Base-by-base conservation (phyloP, 2,888 invertebrate species). In the Agrilus biguttatus region DNA sequence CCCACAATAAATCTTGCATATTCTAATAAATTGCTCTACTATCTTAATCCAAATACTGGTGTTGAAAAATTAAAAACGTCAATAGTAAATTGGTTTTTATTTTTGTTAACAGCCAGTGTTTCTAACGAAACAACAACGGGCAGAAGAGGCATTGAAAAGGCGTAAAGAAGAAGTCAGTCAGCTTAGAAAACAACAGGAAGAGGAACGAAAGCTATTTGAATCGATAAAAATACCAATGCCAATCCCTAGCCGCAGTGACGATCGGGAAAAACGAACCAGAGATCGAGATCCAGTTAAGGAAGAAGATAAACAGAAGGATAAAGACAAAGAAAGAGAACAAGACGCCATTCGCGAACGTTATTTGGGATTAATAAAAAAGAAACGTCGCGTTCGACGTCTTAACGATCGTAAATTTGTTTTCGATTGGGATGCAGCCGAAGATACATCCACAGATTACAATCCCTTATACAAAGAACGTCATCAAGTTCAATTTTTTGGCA, bases 341-440 rank as follows among this genome's bases (percentile, higher is more conserved):
- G 92, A 92, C 66, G 96, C 96, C 0, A 96, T 97, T 45, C 88
- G 91, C 56, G 96, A 96, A 59, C 74, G 96, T 5, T 97, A 97
- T 63, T 71, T 97, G 40, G 97, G 97, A 1, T 78, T 92, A 37
- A 72, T 90, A 0, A 96, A 95, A 61, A 92, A 93, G 61, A 92
- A 92, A 59, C 77, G 95, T 12, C 72, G 96, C 45, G 90, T 95
- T 1, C 73, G 98, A 14, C 74, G 97, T 47, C 69, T 98, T 36
- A 98, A 98, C 68, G 98, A 99, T 62, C 74, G 97, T 13, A 99
- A 99, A 69, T 99, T 99, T 72, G 97, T 99, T 0, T 99, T 99
- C 66, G 98, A 99, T 67, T 99, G 98, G 98, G 98, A 99, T 69
- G 95, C 93, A 1, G 86, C 89, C 0, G 98, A 99, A 67, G 98